phyloP scores from a whole-genome alignment of 1,140 invertebrate genomes.

The Eupeodes corollae region DNA sequence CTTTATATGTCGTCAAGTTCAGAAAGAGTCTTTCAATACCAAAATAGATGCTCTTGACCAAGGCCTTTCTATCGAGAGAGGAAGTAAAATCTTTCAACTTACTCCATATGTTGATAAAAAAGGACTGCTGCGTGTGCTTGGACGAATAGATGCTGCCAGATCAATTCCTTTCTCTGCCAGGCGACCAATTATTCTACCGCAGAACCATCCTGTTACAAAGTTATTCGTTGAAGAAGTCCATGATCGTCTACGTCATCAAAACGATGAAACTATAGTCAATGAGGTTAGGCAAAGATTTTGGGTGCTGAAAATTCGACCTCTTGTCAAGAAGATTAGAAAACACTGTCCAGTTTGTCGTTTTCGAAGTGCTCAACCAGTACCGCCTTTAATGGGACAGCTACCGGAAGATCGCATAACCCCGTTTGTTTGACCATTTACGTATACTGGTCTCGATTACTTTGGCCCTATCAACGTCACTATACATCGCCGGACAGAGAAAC shows the following conservation, averaged over 20 bases:
- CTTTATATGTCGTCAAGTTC: neutral
- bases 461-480: too few relatives aligned
- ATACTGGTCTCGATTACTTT: constrained; percentile 4
- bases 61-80: neutral
- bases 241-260: constrained; percentile 4
- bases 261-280: constrained; percentile 1
- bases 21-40: neutral
- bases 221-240: neutral
- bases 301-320: neutral
- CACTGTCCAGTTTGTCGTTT: constrained; percentile 3
- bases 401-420: constrained; percentile 5
- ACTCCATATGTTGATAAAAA: neutral
- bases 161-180: neutral
- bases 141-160: neutral
- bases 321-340: neutral
- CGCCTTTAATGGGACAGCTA: constrained; percentile 5
- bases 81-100: neutral
- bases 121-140: neutral
- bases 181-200: neutral
- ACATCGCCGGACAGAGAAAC: constrained; percentile 1
- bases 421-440: constrained; percentile 7
- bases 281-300: constrained; percentile 4
- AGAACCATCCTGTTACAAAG: neutral
- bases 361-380: neutral
- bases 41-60: neutral